Conservation (phyloP, 1,140 invertebrate genomes). For the Drosophila nikananu region DNA sequence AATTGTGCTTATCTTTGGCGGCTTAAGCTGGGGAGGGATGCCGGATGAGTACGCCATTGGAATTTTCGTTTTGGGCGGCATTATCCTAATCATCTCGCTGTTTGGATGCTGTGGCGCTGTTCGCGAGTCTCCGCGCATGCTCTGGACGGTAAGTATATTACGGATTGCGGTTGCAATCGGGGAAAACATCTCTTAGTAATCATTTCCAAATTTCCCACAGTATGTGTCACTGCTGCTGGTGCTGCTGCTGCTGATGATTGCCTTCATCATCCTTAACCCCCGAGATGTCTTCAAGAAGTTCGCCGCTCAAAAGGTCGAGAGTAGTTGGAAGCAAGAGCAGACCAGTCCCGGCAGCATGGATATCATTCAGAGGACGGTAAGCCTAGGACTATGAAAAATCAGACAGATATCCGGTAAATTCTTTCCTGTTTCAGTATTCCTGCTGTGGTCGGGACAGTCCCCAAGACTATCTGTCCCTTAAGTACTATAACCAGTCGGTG, state of each 20-base stretch:
- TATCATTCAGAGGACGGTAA: conserved; percentile 62
- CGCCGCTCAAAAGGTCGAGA: conserved; percentile 64
- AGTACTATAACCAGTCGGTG: conserved; percentile 56
- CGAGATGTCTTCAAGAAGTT: conserved; percentile 69
- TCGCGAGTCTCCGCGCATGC: conserved; percentile 92
- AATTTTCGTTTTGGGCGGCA: conserved; percentile 89
- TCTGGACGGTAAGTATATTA: conserved; percentile 88
- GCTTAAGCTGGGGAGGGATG: conserved; percentile 85
- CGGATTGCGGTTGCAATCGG: neutral
- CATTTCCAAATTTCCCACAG: conserved; percentile 30
- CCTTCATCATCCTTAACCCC: conserved; percentile 59
- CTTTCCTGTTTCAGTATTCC: conserved; percentile 85
- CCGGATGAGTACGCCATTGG: conserved; percentile 86
- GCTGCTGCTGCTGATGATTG: conserved; percentile 57
- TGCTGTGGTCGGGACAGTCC: conserved; percentile 88
- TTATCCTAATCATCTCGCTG: conserved; percentile 91
- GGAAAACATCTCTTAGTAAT: conserved; percentile 14
- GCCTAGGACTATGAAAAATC: neutral
- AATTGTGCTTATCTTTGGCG: conserved; percentile 68
- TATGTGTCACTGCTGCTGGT: conserved; percentile 66
- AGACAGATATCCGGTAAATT: neutral
- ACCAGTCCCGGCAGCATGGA: conserved; percentile 72
- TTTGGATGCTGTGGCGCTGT: conserved; percentile 94
- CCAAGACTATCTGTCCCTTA: conserved; percentile 84
- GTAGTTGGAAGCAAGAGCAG: conserved; percentile 61